Percentiles rank a stretch among this genome's conserved stretches.
Conservation (phyloP, 2,797 vertebrate species). For the Crypturellus tataupa region DNA sequence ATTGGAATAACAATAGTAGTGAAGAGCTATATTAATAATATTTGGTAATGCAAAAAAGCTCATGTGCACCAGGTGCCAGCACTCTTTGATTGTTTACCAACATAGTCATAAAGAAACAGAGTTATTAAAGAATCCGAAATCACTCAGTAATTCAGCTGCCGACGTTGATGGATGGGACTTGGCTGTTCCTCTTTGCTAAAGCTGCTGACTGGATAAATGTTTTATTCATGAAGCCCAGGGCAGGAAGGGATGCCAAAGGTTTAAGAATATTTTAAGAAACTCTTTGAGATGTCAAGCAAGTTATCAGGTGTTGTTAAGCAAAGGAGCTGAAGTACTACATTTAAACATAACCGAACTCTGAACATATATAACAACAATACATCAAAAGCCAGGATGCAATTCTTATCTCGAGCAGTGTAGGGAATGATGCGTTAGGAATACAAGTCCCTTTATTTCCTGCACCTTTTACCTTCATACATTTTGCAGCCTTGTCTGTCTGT, state of each 20-base stretch:
- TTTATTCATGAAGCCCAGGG: slow-evolving; percentile 90
- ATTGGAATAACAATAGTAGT: not conserved
- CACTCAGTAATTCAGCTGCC: slow-evolving; percentile 82
- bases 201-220: slow-evolving; percentile 92
- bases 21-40: slow-evolving; percentile 23
- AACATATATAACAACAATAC: slow-evolving; percentile 31
- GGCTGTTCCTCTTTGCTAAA: slow-evolving; percentile 84
- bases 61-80: slow-evolving; percentile 63
- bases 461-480: slow-evolving; percentile 34
- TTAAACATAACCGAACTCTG: slow-evolving; percentile 51
- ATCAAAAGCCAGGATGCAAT: slow-evolving; percentile 19
- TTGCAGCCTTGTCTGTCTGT: slow-evolving; percentile 22
- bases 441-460: slow-evolving; percentile 13
- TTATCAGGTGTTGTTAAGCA: slow-evolving; percentile 87
- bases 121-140: slow-evolving; percentile 84
- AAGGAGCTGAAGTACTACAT: slow-evolving; percentile 77
- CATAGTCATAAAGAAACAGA: slow-evolving; percentile 75
- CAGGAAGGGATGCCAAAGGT: slow-evolving; percentile 89
- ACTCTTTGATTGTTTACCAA: slow-evolving; percentile 81
- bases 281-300: slow-evolving; percentile 87
- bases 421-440: slow-evolving; percentile 32
- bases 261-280: slow-evolving; percentile 91
- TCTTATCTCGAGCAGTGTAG: slow-evolving; percentile 2
- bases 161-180: slow-evolving; percentile 91
- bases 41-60: slow-evolving; percentile 70